Evolutionary conservation across 2,888 invertebrate genomes (phyloP).

Genomic region (Coleophora deauratella): DNA sequence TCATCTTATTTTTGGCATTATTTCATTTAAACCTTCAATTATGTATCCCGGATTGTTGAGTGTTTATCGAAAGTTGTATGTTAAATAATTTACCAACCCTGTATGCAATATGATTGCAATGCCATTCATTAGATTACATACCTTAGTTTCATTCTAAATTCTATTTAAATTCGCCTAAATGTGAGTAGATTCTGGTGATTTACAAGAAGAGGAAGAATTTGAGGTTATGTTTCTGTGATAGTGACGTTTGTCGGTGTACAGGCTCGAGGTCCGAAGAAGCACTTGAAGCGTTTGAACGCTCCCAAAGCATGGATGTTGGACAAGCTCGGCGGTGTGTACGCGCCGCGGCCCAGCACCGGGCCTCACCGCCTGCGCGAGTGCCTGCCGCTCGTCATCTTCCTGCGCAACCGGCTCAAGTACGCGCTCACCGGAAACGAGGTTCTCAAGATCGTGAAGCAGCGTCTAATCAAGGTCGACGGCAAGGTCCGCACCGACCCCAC

Average conservation of each 20-base stretch:
- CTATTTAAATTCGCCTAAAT: no score
- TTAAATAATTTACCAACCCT: no score
- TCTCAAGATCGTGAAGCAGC: slow-evolving; percentile 98
- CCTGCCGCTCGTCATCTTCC: slow-evolving; percentile 95
- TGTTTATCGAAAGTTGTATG: not conserved
- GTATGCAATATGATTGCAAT: no score
- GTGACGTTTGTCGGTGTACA: slow-evolving; percentile 41
- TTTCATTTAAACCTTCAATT: not conserved
- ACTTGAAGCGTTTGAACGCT: slow-evolving; percentile 98
- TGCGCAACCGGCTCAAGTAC: slow-evolving; percentile 98
- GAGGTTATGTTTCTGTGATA: slow-evolving; percentile 1
- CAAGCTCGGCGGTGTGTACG: slow-evolving; percentile 98
- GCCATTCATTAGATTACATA: no score
- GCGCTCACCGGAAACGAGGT: slow-evolving; percentile 97
- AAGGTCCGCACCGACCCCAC: slow-evolving; percentile 98
- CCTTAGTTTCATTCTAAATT: no score
- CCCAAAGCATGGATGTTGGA: slow-evolving; percentile 99
- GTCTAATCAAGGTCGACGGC: slow-evolving; percentile 98
- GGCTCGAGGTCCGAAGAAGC: slow-evolving; percentile 99
- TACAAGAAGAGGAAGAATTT: no score
- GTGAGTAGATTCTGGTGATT: no score
- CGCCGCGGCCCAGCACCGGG: slow-evolving; percentile 97
- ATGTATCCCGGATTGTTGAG: not conserved
- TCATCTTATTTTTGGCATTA: not conserved
- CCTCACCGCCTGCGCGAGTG: slow-evolving; percentile 99